Percentiles rank a stretch among this genome's conserved stretches.
Evolutionary conservation across 2,888 invertebrate species (phyloP).

Genomic region (Drosophila ezoana): DNA sequence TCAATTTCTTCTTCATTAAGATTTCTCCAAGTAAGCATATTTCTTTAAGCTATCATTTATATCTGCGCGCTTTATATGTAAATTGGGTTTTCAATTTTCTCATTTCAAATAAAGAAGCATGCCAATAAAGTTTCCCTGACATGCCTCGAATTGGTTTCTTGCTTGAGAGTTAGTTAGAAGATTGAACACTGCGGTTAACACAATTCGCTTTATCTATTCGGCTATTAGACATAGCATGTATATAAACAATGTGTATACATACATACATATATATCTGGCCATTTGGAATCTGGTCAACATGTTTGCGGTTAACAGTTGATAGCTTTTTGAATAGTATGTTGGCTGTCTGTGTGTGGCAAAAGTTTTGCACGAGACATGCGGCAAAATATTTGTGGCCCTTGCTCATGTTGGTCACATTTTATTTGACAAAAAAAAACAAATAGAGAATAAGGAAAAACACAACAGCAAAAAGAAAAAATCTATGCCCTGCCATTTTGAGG

Average conservation of each 20-base stretch:
- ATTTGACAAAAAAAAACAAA: slow-evolving; percentile 38
- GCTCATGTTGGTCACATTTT: slow-evolving; percentile 51
- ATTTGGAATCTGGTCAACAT: slow-evolving; percentile 64
- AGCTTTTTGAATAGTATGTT: slow-evolving; percentile 64
- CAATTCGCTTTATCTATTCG: slow-evolving; percentile 23
- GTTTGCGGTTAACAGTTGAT: slow-evolving; percentile 74
- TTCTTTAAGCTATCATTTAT: no score
- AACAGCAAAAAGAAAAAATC: slow-evolving; percentile 34
- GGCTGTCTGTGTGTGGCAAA: slow-evolving; percentile 39
- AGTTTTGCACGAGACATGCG: slow-evolving; percentile 57
- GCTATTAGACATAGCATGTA: slow-evolving; percentile 23
- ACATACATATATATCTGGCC: slow-evolving; percentile 6
- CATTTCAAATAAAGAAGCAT: background rate
- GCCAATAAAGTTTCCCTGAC: background rate
- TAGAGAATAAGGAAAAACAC: slow-evolving; percentile 2
- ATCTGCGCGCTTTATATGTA: no score
- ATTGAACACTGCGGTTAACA: slow-evolving; percentile 32
- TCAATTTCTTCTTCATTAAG: no score
- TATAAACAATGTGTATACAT: slow-evolving; percentile 8
- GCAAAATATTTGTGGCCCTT: slow-evolving; percentile 42
- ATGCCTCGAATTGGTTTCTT: background rate
- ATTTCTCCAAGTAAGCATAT: no score
- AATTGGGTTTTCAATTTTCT: background rate
- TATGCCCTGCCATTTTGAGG: slow-evolving; percentile 42
- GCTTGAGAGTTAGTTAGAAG: slow-evolving; percentile 14